These are phyloP conservation scores for Zaprionus camerounensis DNA, from an alignment of 1,140 invertebrate species.

Conservation along the genomic window DNA sequence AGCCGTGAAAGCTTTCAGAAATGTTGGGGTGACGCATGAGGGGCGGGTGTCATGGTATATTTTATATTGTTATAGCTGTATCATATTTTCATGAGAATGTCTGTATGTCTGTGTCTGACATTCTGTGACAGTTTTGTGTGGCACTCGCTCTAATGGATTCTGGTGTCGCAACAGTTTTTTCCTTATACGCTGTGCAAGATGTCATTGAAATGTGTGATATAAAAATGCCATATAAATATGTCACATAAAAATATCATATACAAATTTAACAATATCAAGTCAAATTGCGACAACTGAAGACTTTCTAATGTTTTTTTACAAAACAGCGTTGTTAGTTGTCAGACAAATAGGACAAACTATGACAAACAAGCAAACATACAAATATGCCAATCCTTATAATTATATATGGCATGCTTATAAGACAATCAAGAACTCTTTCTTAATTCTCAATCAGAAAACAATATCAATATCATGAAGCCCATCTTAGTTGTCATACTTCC, in stretches of 20 bases:
- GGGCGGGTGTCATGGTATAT: neutral
- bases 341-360: neutral
- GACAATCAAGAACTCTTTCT: too few relatives aligned
- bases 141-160: neutral
- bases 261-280: neutral
- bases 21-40: neutral
- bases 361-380: neutral
- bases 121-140: neutral
- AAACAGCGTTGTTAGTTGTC: neutral
- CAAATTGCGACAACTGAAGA: neutral
- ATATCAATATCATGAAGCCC: too few relatives aligned
- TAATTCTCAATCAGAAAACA: too few relatives aligned
- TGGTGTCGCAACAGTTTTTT: neutral
- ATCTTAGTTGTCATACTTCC: too few relatives aligned
- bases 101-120: neutral
- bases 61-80: neutral
- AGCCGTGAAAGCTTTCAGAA: neutral
- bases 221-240: neutral
- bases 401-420: neutral
- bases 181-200: too few relatives aligned
- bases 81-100: neutral
- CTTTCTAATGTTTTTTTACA: neutral
- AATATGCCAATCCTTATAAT: neutral
- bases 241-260: neutral
- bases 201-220: neutral